A percentile compares a stretch with the other conserved stretches of the same genome.
Conservation (phyloP, 2,888 invertebrate genomes). For the Caradrina kadenii region DNA sequence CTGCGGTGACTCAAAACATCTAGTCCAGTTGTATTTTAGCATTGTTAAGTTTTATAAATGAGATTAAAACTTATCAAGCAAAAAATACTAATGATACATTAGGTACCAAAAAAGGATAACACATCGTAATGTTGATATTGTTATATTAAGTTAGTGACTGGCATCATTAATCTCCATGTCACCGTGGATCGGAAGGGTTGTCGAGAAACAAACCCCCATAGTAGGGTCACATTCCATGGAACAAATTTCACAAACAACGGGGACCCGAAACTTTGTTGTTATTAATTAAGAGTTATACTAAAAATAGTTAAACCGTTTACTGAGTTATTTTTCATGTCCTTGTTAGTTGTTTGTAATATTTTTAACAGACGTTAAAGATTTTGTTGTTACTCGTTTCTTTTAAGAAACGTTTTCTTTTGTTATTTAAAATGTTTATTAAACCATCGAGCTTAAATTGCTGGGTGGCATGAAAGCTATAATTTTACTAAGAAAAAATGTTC, state of each 20-base stretch:
- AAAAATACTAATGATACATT: no score
- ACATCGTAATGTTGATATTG: not conserved
- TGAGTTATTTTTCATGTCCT: slow-evolving; percentile 45
- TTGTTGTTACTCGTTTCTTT: not conserved
- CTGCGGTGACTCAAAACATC: no score
- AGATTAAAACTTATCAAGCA: no score
- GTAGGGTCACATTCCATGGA: slow-evolving; percentile 62
- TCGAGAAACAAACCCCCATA: slow-evolving; percentile 32
- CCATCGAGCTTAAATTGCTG: no score
- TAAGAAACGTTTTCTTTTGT: no score
- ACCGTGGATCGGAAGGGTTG: not conserved
- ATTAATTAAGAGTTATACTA: slow-evolving; percentile 67
- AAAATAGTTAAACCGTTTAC: slow-evolving; percentile 60
- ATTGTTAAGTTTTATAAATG: no score
- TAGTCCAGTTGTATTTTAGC: no score
- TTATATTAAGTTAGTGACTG: not conserved
- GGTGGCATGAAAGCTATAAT: no score
- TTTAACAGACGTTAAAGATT: slow-evolving; percentile 9
- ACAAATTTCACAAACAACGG: slow-evolving; percentile 63
- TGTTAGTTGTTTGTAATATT: slow-evolving; percentile 35
- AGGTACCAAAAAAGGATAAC: not conserved
- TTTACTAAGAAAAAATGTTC: no score
- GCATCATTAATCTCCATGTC: slow-evolving; percentile 32
- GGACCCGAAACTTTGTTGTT: slow-evolving; percentile 63
- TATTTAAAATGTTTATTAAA: no score